These are phyloP conservation scores for Eupithecia dodoneata DNA, from an alignment of 2,888 invertebrate genomes.

Conservation along the genomic window DNA sequence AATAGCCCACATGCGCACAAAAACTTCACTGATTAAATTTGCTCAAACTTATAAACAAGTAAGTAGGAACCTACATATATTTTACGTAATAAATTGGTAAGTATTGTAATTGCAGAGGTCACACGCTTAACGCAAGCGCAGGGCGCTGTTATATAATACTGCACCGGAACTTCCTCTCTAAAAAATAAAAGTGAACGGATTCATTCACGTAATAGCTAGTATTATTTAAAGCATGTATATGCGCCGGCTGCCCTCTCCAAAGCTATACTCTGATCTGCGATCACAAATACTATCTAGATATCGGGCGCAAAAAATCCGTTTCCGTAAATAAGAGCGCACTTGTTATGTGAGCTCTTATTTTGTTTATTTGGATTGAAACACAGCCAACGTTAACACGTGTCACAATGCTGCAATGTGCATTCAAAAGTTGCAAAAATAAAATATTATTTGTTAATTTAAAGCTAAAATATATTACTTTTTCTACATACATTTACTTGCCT, in stretches of 20 bases:
- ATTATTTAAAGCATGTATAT: slow-evolving; percentile 1
- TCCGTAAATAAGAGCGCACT: no score
- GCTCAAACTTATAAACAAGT: neutral
- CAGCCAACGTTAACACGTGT: no score
- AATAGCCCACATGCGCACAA: neutral
- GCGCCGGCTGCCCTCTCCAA: neutral
- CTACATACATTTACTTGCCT: no score
- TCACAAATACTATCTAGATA: no score
- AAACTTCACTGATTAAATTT: neutral
- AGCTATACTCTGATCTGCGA: no score
- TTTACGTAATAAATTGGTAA: slow-evolving; percentile 27
- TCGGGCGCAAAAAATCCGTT: no score
- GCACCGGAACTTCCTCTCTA: slow-evolving; percentile 65
- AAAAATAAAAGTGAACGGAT: slow-evolving; percentile 79
- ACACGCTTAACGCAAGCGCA: slow-evolving; percentile 47
- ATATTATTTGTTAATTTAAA: no score
- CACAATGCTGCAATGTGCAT: no score
- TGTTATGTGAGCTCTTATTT: no score
- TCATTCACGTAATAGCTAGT: slow-evolving; percentile 62
- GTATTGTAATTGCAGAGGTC: slow-evolving; percentile 49
- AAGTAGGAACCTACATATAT: neutral
- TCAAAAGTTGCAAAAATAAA: no score
- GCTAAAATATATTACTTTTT: no score
- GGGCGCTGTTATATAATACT: slow-evolving; percentile 55
- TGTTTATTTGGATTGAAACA: no score